phyloP scores from a whole-genome alignment of 2,888 invertebrate species.

The Limnephilus marmoratus region DNA sequence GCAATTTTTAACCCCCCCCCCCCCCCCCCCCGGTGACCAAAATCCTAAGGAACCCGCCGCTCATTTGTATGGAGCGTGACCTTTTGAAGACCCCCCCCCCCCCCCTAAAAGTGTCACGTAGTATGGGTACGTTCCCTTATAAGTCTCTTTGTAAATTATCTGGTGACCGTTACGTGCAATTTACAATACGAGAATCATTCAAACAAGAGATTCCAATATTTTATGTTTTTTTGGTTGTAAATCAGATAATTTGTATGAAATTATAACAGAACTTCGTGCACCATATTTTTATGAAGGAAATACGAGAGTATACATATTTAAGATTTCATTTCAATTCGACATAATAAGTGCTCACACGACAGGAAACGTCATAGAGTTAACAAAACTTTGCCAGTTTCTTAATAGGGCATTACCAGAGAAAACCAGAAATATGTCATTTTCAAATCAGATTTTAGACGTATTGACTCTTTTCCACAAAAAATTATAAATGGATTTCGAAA shows the following conservation, averaged over 20 bases:
- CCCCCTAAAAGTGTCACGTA: no score
- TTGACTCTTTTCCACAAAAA: no score
- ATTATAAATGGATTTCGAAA: no score
- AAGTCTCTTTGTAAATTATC: neutral
- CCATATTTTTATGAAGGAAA: neutral
- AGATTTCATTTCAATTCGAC: neutral
- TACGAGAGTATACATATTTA: neutral
- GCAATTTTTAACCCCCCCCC: no score
- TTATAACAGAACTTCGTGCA: neutral
- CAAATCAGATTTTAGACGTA: no score
- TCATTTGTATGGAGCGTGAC: no score
- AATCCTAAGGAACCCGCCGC: no score
- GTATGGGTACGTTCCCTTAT: no score
- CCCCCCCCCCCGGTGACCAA: no score
- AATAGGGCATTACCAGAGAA: no score
- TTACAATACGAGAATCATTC: neutral
- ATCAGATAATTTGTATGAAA: neutral
- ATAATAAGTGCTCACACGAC: neutral
- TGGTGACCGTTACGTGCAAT: neutral
- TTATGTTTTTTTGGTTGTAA: neutral
- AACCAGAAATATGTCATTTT: no score
- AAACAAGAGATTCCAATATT: neutral
- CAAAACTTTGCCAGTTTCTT: neutral
- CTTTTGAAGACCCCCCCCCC: no score
- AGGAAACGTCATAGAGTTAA: neutral